A percentile compares a stretch with the other conserved stretches of the same genome.
These are phyloP conservation scores for Andrena fulva DNA, from an alignment of 2,888 invertebrate species.

Conservation along the genomic window DNA sequence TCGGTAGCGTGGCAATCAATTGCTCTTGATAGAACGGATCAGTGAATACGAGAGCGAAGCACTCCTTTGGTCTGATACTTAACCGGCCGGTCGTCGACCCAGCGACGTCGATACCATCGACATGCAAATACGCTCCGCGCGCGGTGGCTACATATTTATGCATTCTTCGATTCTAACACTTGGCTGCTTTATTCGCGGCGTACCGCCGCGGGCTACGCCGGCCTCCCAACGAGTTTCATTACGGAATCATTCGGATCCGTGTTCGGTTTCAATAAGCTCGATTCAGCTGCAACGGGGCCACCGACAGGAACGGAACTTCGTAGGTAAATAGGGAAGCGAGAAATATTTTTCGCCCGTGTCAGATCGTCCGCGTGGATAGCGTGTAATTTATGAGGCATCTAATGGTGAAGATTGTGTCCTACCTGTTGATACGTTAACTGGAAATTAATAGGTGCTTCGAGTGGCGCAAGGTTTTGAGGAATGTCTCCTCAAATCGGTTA, in stretches of 20 bases:
- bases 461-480: too few species aligned
- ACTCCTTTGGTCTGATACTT: conserved; percentile 77
- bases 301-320: not conserved
- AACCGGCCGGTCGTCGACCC: conserved; percentile 71
- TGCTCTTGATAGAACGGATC: conserved; percentile 72
- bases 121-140: conserved; percentile 65
- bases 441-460: too few species aligned
- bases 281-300: not conserved
- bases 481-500: too few species aligned
- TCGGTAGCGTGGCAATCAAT: conserved; percentile 74
- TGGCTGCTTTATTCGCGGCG: conserved; percentile 48
- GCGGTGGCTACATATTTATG: conserved; percentile 61
- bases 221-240: conserved; percentile 28
- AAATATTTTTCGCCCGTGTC: too few species aligned
- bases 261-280: conserved; percentile 5
- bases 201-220: conserved; percentile 39
- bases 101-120: conserved; percentile 59
- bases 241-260: conserved; percentile 18
- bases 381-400: too few species aligned
- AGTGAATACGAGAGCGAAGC: conserved; percentile 68
- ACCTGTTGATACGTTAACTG: too few species aligned
- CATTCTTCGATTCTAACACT: conserved; percentile 62
- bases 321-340: not conserved
- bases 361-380: too few species aligned
- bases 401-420: too few species aligned